Evolutionary conservation across 2,797 vertebrate species (phyloP), one percentile per base, ranked within the genome.

Genomic region (Leptodactylus fallax): DNA sequence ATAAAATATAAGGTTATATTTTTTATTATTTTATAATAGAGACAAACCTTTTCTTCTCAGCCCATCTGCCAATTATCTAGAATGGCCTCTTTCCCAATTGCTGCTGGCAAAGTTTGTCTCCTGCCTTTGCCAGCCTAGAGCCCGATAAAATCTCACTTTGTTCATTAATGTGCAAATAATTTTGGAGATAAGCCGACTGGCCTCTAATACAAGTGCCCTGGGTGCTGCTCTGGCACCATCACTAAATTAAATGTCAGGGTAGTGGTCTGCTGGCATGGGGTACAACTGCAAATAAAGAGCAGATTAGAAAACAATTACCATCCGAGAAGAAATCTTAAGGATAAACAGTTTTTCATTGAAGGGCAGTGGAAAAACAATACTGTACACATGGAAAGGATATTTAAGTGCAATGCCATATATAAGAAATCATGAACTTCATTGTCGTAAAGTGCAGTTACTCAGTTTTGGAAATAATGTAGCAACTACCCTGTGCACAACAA

Each of bases 301-400:
- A 93, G 94, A 95, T 96, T 95, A 95, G 92, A 91, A 92, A 92
- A 23, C 92, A 94, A 95, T 95, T 94, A 91, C 92, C 94, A 95
- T 95, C 87, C 25, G 92, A 95, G 94, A 95, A 94, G 93, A 94
- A 94, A 96, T 95, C 95, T 96, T 94, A 93, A 96, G 94, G 94
- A 94, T 92, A 92, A 91, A 93, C 95, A 93, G 95, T 95, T 95
- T 95, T 95, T 95, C 90, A 93, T 95, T 88, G 84, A 76, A 84
- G 79, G 84, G 63, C 74, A 67, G 12, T 85, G 87, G 90, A 92
- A 90, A 88, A 53, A 72, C 79, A 89, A 21, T n/a, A 74, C 27
- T 72, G 36, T 36, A 36, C 36, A 36, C 36, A 36, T 36, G 36
- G 36, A 36, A 36, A 36, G 36, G 36, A 36, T 36, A 36, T 36